Evolutionary conservation across 2,797 vertebrate genomes (phyloP), one percentile per base, ranked within the genome.

Genomic region (Lateolabrax maculatus): DNA sequence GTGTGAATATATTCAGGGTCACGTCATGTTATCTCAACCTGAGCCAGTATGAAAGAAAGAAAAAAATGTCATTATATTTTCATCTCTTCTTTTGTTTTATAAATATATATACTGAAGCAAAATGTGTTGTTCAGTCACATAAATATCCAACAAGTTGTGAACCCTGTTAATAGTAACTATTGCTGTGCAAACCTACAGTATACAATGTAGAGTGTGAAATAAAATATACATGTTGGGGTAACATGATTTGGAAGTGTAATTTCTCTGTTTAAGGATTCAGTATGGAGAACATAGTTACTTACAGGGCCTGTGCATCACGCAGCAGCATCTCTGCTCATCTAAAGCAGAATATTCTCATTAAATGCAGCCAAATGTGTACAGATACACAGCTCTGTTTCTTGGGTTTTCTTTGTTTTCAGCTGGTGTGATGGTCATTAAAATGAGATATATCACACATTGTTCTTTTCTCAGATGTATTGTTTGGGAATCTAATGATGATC

Each of bases 381-480:
- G 25, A 75, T 10, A 19, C 37, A 5, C 57, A 2, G 63, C 81
- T 69, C 48, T 37, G 56, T 39, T 79, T 66, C 69, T 21, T 37
- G 5, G 19, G 1, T 49, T 69, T 25, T 27, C 58, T 56, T 60
- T 75, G 67, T 67, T 21, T 73, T 60, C 55, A 53, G 53, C 58
- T 21, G 62, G n/a, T 25, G 23, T 63, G 66, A 55, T 27, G 60
- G 25, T 79, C 72, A 56, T 87, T 85, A 83, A 80, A 84, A 72
- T 0, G 41, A 80, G 52, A 62, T 56, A 18, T 4, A 31, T 41
- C 41, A 64, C 25, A 36, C 36, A 12, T 44, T 23, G 70, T 57
- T 29, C 6, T 37, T 74, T 60, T 69, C 69, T 18, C 29, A 36
- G 29, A 51, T 31, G 49, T 41, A 13, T 63, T 19, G 29, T 23